A percentile compares a stretch with the other conserved stretches of the same genome.
phyloP scores from a whole-genome alignment of 2,888 invertebrate genomes.

The Nomada flava region DNA sequence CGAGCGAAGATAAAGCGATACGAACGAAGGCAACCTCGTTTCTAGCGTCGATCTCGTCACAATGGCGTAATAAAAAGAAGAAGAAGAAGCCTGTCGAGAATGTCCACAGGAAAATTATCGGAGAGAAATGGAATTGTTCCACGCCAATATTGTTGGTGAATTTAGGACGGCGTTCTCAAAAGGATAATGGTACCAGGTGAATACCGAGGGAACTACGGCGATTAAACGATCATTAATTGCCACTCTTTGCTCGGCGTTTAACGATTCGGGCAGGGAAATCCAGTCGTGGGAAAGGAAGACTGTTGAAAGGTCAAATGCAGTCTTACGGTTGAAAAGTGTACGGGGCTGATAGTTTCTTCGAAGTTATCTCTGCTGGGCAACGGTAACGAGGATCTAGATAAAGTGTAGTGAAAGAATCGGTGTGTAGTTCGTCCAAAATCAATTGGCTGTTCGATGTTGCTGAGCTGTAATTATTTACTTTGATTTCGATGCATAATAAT shows the following conservation, averaged over 20 bases:
- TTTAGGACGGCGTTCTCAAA: too few species aligned
- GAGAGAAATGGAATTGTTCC: neutral
- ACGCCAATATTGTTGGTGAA: neutral
- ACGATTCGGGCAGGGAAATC: slow-evolving; percentile 14
- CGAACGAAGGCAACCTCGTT: slow-evolving; percentile 37
- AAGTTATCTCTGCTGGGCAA: slow-evolving; percentile 38
- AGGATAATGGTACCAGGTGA: neutral
- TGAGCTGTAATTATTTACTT: too few species aligned
- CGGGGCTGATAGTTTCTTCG: slow-evolving; percentile 17
- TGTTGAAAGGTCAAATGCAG: slow-evolving; percentile 34
- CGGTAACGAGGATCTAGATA: slow-evolving; percentile 47
- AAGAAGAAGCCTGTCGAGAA: neutral
- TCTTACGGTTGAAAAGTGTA: slow-evolving; percentile 23
- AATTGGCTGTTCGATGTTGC: neutral
- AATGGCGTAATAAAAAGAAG: slow-evolving; percentile 12
- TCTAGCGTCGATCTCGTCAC: slow-evolving; percentile 23
- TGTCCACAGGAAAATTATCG: neutral
- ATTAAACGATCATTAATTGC: slow-evolving; percentile 19
- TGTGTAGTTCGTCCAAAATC: neutral
- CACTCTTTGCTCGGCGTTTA: neutral
- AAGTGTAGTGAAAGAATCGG: slow-evolving; percentile 20
- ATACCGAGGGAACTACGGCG: slow-evolving; percentile 1
- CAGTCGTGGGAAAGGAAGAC: slow-evolving; percentile 22
- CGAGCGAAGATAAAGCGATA: slow-evolving; percentile 42
- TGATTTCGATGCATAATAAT: too few species aligned